phyloP scores from a whole-genome alignment of 2,113 vertebrate species.

The Pachypanchax playfairii region DNA sequence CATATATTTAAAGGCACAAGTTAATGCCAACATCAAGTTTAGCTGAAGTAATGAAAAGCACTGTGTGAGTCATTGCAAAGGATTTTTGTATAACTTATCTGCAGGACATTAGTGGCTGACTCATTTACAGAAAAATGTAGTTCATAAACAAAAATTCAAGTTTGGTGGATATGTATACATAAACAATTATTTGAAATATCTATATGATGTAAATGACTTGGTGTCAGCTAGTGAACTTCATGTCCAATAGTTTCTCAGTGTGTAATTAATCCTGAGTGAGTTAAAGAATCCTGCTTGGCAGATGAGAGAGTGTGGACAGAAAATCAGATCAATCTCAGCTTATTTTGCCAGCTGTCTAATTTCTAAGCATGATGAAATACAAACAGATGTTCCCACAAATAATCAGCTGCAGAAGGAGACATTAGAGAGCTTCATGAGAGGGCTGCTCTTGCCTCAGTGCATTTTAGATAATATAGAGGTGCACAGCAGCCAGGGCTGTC shows the following conservation, averaged over 20 bases:
- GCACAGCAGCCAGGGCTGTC: slow-evolving; percentile 1
- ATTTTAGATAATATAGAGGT: slow-evolving; percentile 16
- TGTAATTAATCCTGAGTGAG: slow-evolving; percentile 1
- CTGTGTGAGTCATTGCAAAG: not conserved
- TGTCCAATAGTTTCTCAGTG: not conserved
- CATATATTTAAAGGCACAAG: too few species aligned
- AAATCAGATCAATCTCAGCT: slow-evolving; percentile 1
- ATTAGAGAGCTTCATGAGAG: slow-evolving; percentile 19
- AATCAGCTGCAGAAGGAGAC: slow-evolving; percentile 34
- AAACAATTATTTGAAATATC: too few species aligned
- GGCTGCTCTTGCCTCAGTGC: slow-evolving; percentile 29
- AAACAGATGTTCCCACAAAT: slow-evolving; percentile 54
- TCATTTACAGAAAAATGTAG: slow-evolving; percentile 19
- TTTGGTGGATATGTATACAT: too few species aligned
- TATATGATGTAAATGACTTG: slow-evolving; percentile 12
- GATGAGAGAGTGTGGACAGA: not conserved
- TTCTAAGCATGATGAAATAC: slow-evolving; percentile 47
- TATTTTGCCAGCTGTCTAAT: slow-evolving; percentile 42
- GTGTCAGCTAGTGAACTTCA: slow-evolving; percentile 8
- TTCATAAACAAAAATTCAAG: slow-evolving; percentile 6
- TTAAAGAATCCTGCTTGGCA: not conserved
- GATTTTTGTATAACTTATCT: not conserved
- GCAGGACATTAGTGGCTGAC: not conserved
- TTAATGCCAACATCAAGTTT: not conserved
- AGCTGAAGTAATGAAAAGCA: slow-evolving; percentile 1